Percentiles rank a stretch among this genome's conserved stretches.
These are phyloP conservation scores for Ornithorhynchus anatinus DNA, from an alignment of 2,113 vertebrate genomes.

Conservation along the genomic window DNA sequence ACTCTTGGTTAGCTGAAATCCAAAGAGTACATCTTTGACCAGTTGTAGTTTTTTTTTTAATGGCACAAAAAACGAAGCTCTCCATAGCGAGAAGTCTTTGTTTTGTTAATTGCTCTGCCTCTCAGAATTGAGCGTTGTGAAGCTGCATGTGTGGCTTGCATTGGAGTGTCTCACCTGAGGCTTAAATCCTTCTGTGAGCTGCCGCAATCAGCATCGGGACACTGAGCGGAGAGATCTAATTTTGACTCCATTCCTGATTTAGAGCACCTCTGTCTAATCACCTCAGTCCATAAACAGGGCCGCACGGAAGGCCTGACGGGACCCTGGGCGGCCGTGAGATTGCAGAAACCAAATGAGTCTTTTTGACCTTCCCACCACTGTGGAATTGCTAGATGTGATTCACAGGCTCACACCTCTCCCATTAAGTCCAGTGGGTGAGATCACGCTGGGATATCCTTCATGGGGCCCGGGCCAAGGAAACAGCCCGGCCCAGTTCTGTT, in stretches of 20 bases:
- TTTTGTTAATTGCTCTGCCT: not conserved
- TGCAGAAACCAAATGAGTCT: not conserved
- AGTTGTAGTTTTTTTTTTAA: too few species aligned
- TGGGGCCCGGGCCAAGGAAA: not conserved
- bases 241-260: not conserved
- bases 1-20: not conserved
- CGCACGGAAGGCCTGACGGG: not conserved
- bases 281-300: not conserved
- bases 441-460: not conserved
- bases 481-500: not conserved
- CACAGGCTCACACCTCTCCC: not conserved
- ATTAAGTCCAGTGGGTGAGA: not conserved
- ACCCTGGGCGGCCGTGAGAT: too few species aligned
- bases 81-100: not conserved
- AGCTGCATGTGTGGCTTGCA: not conserved
- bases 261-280: not conserved
- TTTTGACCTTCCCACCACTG: not conserved
- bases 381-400: not conserved
- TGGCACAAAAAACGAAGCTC: too few species aligned
- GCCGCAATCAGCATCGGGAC: not conserved
- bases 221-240: too few species aligned
- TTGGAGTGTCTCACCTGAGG: not conserved
- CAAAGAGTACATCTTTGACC: not conserved
- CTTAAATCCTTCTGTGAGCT: not conserved
- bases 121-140: not conserved